Percentiles rank a stretch among this genome's conserved stretches.
These are phyloP conservation scores for Scomberomorus guttatus DNA, from an alignment of 2,797 vertebrate genomes.

Conservation along the genomic window DNA sequence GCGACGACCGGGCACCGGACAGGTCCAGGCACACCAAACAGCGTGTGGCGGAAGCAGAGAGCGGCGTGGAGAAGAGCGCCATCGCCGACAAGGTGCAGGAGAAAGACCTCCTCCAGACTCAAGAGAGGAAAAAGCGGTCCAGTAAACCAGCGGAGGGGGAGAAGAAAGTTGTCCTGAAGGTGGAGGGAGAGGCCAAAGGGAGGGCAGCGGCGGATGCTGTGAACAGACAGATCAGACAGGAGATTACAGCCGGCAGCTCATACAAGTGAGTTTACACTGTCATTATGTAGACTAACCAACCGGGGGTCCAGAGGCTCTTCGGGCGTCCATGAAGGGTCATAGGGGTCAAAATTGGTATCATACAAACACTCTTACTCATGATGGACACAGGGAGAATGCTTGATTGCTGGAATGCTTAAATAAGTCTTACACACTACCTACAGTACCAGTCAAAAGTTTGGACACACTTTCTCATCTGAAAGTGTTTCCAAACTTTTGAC, in stretches of 20 bases:
- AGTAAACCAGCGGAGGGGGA: slow-evolving; percentile 70
- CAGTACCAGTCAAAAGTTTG: too few relatives aligned
- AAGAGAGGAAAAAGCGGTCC: slow-evolving; percentile 83
- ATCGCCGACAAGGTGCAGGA: slow-evolving; percentile 85
- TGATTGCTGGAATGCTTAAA: neutral
- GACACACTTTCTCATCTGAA: too few relatives aligned
- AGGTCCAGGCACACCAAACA: slow-evolving; percentile 69
- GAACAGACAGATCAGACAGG: slow-evolving; percentile 95
- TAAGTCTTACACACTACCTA: neutral
- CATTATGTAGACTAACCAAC: too few relatives aligned
- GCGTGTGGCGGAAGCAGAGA: slow-evolving; percentile 70
- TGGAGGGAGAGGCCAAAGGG: slow-evolving; percentile 78
- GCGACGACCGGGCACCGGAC: slow-evolving; percentile 69
- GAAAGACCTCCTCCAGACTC: slow-evolving; percentile 80
- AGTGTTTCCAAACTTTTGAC: neutral
- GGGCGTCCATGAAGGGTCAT: neutral
- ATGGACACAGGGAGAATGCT: too few relatives aligned
- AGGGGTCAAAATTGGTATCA: slow-evolving; percentile 16
- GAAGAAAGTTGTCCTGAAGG: slow-evolving; percentile 72
- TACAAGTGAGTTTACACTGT: slow-evolving; percentile 89
- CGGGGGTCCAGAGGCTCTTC: neutral
- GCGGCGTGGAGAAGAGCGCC: slow-evolving; percentile 85
- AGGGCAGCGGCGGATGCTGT: slow-evolving; percentile 91
- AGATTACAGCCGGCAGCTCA: slow-evolving; percentile 88
- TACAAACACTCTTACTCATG: neutral